A percentile compares a stretch with the other conserved stretches of the same genome.
phyloP scores from a whole-genome alignment of 2,113 vertebrate species.

The Oncorhynchus tshawytscha region DNA sequence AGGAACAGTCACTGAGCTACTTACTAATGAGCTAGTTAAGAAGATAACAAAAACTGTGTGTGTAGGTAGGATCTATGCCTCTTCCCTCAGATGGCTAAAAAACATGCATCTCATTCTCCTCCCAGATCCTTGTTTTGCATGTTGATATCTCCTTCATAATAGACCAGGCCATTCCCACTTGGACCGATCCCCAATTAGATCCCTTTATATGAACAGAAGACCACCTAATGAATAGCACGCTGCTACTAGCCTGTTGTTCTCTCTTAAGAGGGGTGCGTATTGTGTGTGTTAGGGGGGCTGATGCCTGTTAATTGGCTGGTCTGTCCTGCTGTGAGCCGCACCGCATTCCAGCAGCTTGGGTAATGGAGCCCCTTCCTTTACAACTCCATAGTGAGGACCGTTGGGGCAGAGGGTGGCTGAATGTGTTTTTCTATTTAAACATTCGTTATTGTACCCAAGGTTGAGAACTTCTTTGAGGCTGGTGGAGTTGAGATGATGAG shows the following conservation, averaged over 20 bases:
- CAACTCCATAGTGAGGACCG: constrained; percentile 6
- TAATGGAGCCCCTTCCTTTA: constrained; percentile 19
- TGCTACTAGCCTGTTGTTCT: constrained; percentile 38
- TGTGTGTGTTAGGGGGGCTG: constrained; percentile 37
- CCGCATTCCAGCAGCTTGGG: constrained; percentile 32
- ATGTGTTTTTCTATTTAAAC: constrained; percentile 2
- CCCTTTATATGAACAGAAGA: constrained; percentile 27
- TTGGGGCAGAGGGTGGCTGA: not conserved
- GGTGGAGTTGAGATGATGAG: not conserved
- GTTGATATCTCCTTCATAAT: constrained; percentile 26
- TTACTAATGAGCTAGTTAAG: constrained; percentile 33
- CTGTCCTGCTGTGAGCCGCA: constrained; percentile 43
- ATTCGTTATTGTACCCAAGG: not conserved
- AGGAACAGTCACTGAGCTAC: constrained; percentile 18
- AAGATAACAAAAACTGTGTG: constrained; percentile 16
- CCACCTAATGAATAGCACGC: constrained; percentile 46
- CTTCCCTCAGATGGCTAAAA: not conserved
- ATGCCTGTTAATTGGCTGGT: constrained; percentile 58
- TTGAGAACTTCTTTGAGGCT: not conserved
- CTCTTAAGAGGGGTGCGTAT: constrained; percentile 34
- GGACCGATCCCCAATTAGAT: constrained; percentile 52
- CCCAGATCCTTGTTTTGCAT: constrained; percentile 20
- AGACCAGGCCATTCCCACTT: constrained; percentile 25
- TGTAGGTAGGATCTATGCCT: not conserved
- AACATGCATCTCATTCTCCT: constrained; percentile 5